Percentiles rank a stretch among this genome's conserved stretches.
Evolutionary conservation across 2,113 vertebrate genomes (phyloP).

Genomic region (Rhabdomys dilectus): DNA sequence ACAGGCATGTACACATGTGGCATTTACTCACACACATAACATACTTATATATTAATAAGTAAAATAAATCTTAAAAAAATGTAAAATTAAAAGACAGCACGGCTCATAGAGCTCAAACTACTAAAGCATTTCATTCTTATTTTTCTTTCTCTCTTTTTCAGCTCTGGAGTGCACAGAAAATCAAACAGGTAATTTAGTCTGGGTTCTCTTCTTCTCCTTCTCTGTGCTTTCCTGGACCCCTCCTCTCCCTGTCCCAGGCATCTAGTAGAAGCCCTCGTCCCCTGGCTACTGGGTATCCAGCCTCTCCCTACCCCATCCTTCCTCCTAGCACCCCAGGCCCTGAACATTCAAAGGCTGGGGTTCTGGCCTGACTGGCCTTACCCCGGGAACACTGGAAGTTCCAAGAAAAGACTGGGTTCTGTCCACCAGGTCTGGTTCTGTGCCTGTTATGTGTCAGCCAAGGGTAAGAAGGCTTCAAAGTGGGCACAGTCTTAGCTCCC

Average conservation of each 20-base stretch:
- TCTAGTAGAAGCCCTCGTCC: neutral
- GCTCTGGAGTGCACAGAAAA: constrained; percentile 97
- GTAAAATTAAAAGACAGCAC: neutral
- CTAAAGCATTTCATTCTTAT: constrained; percentile 18
- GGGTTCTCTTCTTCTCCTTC: neutral
- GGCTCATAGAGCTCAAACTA: neutral
- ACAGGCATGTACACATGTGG: neutral
- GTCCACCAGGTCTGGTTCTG: neutral
- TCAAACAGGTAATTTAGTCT: constrained; percentile 91
- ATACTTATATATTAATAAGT: neutral
- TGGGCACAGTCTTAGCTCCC: neutral
- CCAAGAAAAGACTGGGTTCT: neutral
- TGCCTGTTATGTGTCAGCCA: neutral
- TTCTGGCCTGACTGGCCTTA: neutral
- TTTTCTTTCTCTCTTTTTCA: constrained; percentile 60
- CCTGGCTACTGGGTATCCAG: neutral
- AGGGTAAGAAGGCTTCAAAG: no score
- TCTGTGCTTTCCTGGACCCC: neutral
- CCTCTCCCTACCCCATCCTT: neutral
- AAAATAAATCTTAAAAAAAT: neutral
- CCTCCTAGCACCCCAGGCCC: neutral
- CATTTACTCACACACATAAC: neutral
- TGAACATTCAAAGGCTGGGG: neutral
- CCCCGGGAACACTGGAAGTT: neutral
- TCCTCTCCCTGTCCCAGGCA: neutral